These are phyloP conservation scores for Acanthurus lineatus DNA, from an alignment of 2,797 vertebrate species.

Conservation along the genomic window DNA sequence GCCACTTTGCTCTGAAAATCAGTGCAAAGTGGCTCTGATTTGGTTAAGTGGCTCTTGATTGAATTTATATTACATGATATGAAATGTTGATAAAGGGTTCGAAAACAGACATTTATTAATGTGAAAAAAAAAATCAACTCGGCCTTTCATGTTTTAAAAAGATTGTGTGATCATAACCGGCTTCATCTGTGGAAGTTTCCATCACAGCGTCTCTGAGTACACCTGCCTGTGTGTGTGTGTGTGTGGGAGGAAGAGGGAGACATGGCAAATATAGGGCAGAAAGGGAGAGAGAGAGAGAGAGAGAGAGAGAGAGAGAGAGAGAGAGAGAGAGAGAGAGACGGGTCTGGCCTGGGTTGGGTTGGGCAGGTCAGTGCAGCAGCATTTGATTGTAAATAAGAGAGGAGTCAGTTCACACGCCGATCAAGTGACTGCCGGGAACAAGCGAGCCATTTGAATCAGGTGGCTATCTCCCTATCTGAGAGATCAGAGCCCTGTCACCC, in stretches of 20 bases:
- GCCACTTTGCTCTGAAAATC: background rate
- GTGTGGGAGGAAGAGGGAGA: constrained; percentile 17
- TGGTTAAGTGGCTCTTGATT: background rate
- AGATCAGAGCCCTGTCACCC: constrained; percentile 90
- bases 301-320: no score
- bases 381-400: constrained; percentile 90
- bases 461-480: constrained; percentile 91
- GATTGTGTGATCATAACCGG: constrained; percentile 35
- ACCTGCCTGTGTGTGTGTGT: constrained; percentile 33
- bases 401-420: constrained; percentile 93
- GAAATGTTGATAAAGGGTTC: background rate
- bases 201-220: constrained; percentile 22
- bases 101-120: background rate
- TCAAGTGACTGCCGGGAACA: constrained; percentile 92
- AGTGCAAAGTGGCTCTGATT: background rate
- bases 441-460: constrained; percentile 93
- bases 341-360: constrained; percentile 60
- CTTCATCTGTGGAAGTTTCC: constrained; percentile 66
- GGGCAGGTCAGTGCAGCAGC: constrained; percentile 81
- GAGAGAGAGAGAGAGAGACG: constrained; percentile 32
- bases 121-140: background rate
- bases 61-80: background rate
- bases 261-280: constrained; percentile 69
- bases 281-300: background rate
- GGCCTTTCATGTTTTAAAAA: constrained; percentile 30